Evolutionary conservation across 2,888 invertebrate species (phyloP), one percentile per base, ranked within the genome.

Genomic region (Cecidostiba fungosa): DNA sequence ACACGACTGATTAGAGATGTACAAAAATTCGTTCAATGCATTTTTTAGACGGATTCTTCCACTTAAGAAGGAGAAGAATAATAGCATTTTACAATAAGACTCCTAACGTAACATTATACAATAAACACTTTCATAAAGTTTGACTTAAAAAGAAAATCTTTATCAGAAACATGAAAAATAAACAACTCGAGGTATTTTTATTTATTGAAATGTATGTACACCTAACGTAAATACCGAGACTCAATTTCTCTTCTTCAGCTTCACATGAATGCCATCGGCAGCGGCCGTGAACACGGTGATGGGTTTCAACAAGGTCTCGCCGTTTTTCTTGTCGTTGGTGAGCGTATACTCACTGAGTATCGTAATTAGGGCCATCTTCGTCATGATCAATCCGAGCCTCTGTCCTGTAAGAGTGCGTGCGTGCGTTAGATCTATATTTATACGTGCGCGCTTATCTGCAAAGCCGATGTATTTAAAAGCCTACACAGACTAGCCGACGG

Each of bases 381-480:
- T 88, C 73, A 91, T 90, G 29, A 91, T 23, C 16, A 85, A 29
- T 36, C 90, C 91, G 14, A 91, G 88, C 79, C 90, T 87, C 82
- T 89, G 90, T 36, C 91, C 91, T 91, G 82, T 62, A 88, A 82
- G 87, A 74, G 43, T 39, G 23, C 14, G 23, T 5, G 23, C n/a
- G 39, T 6, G 36, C 23, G n/a, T 72, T 36, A 77, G 78, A 73
- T 77, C 62, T 83, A 83, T 76, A 77, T 72, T 77, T 43, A n/a
- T 59, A 76, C 12, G n/a, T 10, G n/a, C 3, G n/a, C 3, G 19
- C 36, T 78, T 78, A 84, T 84, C 84, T 23, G 50, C 26, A 78
- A 73, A 84, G n/a, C 73, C 47, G n/a, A 14, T 59, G n/a, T n/a
- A 59, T 77, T 82, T 82, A 77, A 77, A 76, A 76, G 82, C 70